Evolutionary conservation across 2,113 vertebrate genomes (phyloP).

Genomic region (Cryptotis parvus): DNA sequence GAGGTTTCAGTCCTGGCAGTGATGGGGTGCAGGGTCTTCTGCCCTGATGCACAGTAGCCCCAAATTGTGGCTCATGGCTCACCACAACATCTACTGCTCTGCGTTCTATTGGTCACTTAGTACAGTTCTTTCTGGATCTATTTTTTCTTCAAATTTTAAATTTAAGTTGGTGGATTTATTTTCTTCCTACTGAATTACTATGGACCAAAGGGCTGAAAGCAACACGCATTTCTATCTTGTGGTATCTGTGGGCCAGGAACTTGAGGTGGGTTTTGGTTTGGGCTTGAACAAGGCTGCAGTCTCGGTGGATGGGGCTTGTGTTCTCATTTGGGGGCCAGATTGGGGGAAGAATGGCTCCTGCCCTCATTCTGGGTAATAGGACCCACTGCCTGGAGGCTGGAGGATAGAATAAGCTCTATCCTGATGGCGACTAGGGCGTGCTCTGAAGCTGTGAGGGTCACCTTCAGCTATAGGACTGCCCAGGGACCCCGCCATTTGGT

Average conservation of each 20-base stretch:
- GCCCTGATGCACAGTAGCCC: not conserved
- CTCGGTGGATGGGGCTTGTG: not conserved
- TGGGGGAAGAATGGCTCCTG: fast-evolving
- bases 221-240: fast-evolving
- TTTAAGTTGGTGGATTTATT: not conserved
- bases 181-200: fast-evolving
- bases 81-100: fast-evolving
- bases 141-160: not conserved
- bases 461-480: not conserved
- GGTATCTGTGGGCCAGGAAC: fast-evolving
- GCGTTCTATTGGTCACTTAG: not conserved
- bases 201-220: not conserved
- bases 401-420: too few species aligned
- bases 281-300: fast-evolving
- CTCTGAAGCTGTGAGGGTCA: not conserved
- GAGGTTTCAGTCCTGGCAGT: fast-evolving
- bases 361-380: not conserved
- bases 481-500: not conserved
- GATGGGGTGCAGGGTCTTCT: not conserved
- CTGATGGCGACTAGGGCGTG: not conserved
- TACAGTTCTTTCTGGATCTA: not conserved
- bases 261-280: fast-evolving
- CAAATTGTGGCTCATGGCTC: not conserved
- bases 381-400: not conserved
- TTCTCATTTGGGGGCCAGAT: not conserved